Evolutionary conservation across 1,140 invertebrate genomes (phyloP).

Genomic region (Drosophila yakuba): DNA sequence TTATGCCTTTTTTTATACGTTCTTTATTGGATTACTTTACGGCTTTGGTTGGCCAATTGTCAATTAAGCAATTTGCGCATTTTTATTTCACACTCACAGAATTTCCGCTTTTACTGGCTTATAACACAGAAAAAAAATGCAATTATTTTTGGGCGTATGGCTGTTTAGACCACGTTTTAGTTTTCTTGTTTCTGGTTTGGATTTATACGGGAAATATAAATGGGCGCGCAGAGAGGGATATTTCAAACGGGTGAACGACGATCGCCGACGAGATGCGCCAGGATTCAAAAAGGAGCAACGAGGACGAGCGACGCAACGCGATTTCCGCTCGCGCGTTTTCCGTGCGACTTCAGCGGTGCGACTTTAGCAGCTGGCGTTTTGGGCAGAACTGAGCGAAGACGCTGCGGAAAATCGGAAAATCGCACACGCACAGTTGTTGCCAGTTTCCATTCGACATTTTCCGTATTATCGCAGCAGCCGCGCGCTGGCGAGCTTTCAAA

Average conservation of each 20-base stretch:
- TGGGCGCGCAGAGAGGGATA: slow-evolving; percentile 1
- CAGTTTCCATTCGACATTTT: slow-evolving; percentile 25
- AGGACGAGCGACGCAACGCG: slow-evolving; percentile 36
- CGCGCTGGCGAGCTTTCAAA: slow-evolving; percentile 54
- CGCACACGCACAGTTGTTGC: slow-evolving; percentile 34
- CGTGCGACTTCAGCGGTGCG: slow-evolving; percentile 51
- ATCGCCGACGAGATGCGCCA: slow-evolving; percentile 24
- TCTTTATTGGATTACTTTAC: slow-evolving; percentile 22
- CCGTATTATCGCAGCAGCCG: slow-evolving; percentile 63
- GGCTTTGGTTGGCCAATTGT: slow-evolving; percentile 19
- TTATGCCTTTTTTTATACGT: slow-evolving; percentile 21
- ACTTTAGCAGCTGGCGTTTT: slow-evolving; percentile 75
- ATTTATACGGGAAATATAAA: neutral
- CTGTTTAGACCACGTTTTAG: neutral
- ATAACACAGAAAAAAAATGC: slow-evolving; percentile 39
- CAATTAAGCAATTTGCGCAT: slow-evolving; percentile 45
- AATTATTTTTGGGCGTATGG: slow-evolving; percentile 3
- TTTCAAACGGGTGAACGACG: slow-evolving; percentile 23
- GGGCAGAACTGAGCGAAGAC: slow-evolving; percentile 64
- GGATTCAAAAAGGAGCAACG: slow-evolving; percentile 31
- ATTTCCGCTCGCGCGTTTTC: slow-evolving; percentile 44
- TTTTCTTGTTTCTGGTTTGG: neutral
- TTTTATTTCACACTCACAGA: slow-evolving; percentile 30
- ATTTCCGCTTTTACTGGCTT: slow-evolving; percentile 1
- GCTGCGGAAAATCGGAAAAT: slow-evolving; percentile 20